phyloP scores from a whole-genome alignment of 2,888 invertebrate genomes.

The Lissonota sp. region DNA sequence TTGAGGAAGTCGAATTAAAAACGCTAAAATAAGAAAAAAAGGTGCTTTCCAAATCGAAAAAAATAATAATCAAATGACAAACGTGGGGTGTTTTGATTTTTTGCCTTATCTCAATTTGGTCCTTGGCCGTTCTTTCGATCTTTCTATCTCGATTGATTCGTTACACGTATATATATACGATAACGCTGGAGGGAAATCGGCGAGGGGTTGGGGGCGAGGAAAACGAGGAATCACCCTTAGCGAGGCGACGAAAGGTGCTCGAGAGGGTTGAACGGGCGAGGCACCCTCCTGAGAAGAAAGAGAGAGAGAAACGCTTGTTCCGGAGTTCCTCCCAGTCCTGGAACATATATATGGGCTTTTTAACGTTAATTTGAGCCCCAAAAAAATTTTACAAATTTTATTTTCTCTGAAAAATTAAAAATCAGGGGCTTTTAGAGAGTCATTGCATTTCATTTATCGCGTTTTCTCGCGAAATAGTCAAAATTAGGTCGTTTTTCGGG shows the following conservation, averaged over 20 bases:
- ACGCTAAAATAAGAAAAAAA: background rate
- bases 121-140: slow-evolving; percentile 35
- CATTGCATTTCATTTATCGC: too few relatives aligned
- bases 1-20: background rate
- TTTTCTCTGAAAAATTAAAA: too few relatives aligned
- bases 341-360: too few relatives aligned
- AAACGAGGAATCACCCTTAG: slow-evolving; percentile 29
- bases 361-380: too few relatives aligned
- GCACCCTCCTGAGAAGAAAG: slow-evolving; percentile 3
- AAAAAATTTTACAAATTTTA: too few relatives aligned
- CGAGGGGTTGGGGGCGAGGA: slow-evolving; percentile 53
- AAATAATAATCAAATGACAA: background rate
- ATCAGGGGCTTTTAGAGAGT: too few relatives aligned
- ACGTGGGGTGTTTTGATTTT: slow-evolving; percentile 10
- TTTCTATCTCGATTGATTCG: slow-evolving; percentile 74
- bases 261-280: slow-evolving; percentile 1
- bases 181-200: slow-evolving; percentile 19
- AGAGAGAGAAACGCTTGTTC: slow-evolving; percentile 9
- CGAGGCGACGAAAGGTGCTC: slow-evolving; percentile 20
- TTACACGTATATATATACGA: slow-evolving; percentile 76
- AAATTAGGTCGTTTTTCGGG: too few relatives aligned
- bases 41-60: background rate
- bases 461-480: too few relatives aligned
- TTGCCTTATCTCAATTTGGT: slow-evolving; percentile 65
- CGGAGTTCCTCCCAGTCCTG: background rate